Percentiles rank a stretch among this genome's conserved stretches.
phyloP scores from a whole-genome alignment of 2,113 vertebrate genomes.

The Sebastes schlegelii region DNA sequence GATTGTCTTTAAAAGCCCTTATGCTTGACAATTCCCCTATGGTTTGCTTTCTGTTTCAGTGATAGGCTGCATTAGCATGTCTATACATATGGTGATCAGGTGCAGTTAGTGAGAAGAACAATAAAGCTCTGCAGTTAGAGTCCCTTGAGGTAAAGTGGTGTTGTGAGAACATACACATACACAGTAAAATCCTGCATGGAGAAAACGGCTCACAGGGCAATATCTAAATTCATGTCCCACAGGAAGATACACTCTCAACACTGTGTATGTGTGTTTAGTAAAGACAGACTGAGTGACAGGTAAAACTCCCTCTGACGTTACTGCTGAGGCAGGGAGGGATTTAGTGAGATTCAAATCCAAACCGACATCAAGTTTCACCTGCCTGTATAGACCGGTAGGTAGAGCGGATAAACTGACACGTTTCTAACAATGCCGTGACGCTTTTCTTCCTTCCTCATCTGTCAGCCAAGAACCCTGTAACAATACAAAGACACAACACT shows the following conservation, averaged over 20 bases:
- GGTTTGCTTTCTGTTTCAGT: background rate
- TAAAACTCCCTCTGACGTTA: slow-evolving; percentile 16
- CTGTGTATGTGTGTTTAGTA: background rate
- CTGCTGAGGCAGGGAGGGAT: slow-evolving; percentile 19
- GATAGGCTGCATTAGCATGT: background rate
- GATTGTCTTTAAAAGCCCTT: background rate
- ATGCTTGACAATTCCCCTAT: background rate
- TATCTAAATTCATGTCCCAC: background rate
- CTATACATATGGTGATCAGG: background rate
- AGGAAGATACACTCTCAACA: background rate
- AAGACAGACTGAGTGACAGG: background rate
- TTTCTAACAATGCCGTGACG: slow-evolving; percentile 26
- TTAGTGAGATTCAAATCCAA: slow-evolving; percentile 65
- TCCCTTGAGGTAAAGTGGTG: background rate
- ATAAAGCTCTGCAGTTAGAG: background rate
- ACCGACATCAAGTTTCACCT: slow-evolving; percentile 66
- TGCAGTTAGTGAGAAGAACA: slow-evolving; percentile 2
- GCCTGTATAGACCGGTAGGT: slow-evolving; percentile 24
- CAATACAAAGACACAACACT: slow-evolving; percentile 11
- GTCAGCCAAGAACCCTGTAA: background rate
- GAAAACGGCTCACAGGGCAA: background rate
- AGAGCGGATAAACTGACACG: slow-evolving; percentile 40
- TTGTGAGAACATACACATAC: too few species aligned
- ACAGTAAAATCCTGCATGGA: background rate
- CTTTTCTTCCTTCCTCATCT: slow-evolving; percentile 23